Base-by-base conservation (phyloP, 2,113 vertebrate genomes). In the Alligator sinensis region DNA sequence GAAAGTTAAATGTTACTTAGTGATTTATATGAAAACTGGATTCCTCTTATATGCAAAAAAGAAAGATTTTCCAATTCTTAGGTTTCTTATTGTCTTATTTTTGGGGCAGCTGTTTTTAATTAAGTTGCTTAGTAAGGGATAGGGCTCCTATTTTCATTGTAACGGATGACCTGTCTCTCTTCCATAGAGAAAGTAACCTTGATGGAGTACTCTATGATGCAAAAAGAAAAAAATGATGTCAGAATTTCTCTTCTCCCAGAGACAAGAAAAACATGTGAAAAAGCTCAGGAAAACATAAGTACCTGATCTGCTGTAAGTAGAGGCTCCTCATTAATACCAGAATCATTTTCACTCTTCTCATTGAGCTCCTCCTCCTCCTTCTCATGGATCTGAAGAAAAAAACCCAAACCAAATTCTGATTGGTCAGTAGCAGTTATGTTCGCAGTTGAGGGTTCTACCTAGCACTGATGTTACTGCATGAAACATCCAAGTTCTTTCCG, bases 291-390 rank as follows among this genome's bases (percentile, higher is more conserved):
- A 55, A 19, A 22, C 22, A 13, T 11, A 30, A 58, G 1, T 96
- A 98, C 99, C 99, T 99, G 99, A 89, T 99, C 99, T 58, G 99
- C 99, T 30, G 99, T 98, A 88, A 99, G 97, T 7, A 99, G 98
- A 64, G 99, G 98, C 68, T 99, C 99, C 55, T 99, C 99, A 14
- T 96, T 98, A 95, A 99, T 98, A 19, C 98, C 98, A 90, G 98
- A 99, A 61, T 98, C 98, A 11, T 98, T 98, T 91, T 99, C 99
- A 55, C 98, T 99, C 97, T 99, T 99, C 97, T 99, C 99, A 8
- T 98, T 99, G 98, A 99, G 98, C 87, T 99, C 99, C 79, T 99
- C 99, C 84, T 99, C 99, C 82, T 99, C 99, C 95, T 99, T 99
- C 97, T 99, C 99, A 10, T 98, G 99, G 92, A 98, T 98, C 99